A percentile compares a stretch with the other conserved stretches of the same genome.
These are phyloP conservation scores for Sycobia sp. DNA, from an alignment of 1,140 invertebrate genomes.

Conservation along the genomic window DNA sequence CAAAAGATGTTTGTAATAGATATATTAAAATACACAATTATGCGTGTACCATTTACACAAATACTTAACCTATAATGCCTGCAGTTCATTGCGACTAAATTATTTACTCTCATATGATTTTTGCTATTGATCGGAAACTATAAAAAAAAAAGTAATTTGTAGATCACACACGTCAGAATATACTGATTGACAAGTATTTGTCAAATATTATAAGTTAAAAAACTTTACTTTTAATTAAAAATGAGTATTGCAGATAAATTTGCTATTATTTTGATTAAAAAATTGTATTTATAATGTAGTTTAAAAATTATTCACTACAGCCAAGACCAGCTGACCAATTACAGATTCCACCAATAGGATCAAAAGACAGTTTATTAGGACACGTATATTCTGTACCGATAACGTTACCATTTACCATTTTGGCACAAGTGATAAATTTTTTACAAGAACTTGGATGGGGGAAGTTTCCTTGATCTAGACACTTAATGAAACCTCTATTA, in stretches of 20 bases:
- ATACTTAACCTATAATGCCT: constrained; percentile 30
- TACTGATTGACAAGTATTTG: too few relatives aligned
- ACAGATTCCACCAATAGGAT: constrained; percentile 86
- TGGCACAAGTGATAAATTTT: constrained; percentile 87
- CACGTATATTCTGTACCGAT: constrained; percentile 87
- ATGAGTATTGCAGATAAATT: too few relatives aligned
- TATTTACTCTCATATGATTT: neutral
- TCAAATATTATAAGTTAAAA: too few relatives aligned
- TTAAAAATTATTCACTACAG: constrained; percentile 54
- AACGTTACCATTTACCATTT: constrained; percentile 76
- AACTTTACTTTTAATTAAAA: constrained; percentile 1
- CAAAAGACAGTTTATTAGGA: constrained; percentile 81
- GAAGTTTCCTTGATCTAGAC: constrained; percentile 85
- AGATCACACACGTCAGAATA: too few relatives aligned
- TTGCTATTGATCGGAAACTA: neutral
- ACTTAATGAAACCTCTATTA: constrained; percentile 69
- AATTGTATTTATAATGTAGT: too few relatives aligned
- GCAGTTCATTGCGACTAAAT: constrained; percentile 27
- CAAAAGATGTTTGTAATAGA: constrained; percentile 17
- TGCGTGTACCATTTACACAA: constrained; percentile 23
- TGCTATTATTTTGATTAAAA: too few relatives aligned
- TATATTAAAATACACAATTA: constrained; percentile 10
- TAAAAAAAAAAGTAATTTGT: too few relatives aligned
- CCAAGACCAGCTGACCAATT: constrained; percentile 82
- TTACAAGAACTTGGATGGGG: constrained; percentile 85